Percentiles rank a stretch among this genome's conserved stretches.
Evolutionary conservation across 2,888 invertebrate genomes (phyloP).

Genomic region (Caenorhabditis sp.): DNA sequence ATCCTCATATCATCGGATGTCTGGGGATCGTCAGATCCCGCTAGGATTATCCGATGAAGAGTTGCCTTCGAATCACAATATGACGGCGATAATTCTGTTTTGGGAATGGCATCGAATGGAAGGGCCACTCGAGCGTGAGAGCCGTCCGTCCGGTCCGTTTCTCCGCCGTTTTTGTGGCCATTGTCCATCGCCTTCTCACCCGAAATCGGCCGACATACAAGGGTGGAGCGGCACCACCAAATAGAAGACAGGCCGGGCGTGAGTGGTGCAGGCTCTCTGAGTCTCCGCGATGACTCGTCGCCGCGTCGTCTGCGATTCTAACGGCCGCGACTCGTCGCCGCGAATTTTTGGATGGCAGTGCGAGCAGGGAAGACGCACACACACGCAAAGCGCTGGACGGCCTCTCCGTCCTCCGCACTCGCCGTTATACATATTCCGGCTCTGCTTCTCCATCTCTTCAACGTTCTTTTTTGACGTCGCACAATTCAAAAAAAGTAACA

Average conservation of each 20-base stretch:
- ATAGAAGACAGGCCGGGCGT: background rate
- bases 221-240: slow-evolving; percentile 17
- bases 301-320: slow-evolving; percentile 19
- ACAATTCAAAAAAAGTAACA: slow-evolving; percentile 9
- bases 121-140: slow-evolving; percentile 37
- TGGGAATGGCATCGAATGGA: background rate
- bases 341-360: slow-evolving; percentile 22
- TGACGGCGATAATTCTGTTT: background rate
- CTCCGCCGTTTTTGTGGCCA: background rate
- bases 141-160: slow-evolving; percentile 12
- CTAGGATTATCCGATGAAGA: too few species aligned
- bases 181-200: slow-evolving; percentile 6
- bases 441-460: slow-evolving; percentile 23
- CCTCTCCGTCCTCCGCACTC: slow-evolving; percentile 11
- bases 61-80: background rate
- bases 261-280: background rate
- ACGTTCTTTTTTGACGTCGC: background rate
- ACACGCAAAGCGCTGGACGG: slow-evolving; percentile 2
- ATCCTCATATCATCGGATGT: too few species aligned
- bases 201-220: slow-evolving; percentile 2
- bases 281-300: slow-evolving; percentile 6
- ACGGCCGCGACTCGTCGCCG: slow-evolving; percentile 13
- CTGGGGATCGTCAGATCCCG: too few species aligned
- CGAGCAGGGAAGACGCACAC: background rate
- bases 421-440: slow-evolving; percentile 24